Evolutionary conservation across 2,797 vertebrate species (phyloP).

Genomic region (Liasis olivaceus): DNA sequence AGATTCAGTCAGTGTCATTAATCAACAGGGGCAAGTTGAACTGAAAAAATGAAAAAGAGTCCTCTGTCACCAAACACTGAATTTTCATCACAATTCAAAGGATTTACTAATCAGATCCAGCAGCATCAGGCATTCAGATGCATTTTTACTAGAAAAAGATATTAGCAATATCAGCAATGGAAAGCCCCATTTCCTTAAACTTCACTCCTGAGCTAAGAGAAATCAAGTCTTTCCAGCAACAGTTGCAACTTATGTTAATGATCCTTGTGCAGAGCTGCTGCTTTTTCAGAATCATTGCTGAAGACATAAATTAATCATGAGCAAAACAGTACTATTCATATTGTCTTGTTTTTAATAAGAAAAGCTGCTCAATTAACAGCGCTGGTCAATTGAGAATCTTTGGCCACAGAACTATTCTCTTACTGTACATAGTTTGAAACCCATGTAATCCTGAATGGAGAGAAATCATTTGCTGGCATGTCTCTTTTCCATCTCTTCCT

Average conservation of each 20-base stretch:
- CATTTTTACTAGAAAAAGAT: slow-evolving; percentile 10
- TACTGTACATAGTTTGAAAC: background rate
- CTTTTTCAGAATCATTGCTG: background rate
- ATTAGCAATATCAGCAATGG: background rate
- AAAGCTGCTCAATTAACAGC: background rate
- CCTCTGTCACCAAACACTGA: background rate
- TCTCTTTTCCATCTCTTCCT: background rate
- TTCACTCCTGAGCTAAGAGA: slow-evolving; percentile 34
- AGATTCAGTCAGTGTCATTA: background rate
- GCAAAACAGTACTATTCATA: background rate
- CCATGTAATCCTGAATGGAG: background rate
- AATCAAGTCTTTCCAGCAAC: slow-evolving; percentile 38
- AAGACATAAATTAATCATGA: background rate
- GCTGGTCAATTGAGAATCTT: background rate
- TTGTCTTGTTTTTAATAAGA: background rate
- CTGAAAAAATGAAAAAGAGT: background rate
- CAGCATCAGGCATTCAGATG: background rate
- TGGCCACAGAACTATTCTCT: background rate
- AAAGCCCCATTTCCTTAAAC: slow-evolving; percentile 5
- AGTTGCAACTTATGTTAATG: slow-evolving; percentile 23
- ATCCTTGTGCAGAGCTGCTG: background rate
- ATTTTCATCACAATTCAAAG: slow-evolving; percentile 8
- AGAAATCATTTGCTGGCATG: background rate
- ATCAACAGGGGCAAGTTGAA: background rate
- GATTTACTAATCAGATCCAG: background rate